Percentiles rank a stretch among this genome's conserved stretches.
These are phyloP conservation scores for Acronicta aceris DNA, from an alignment of 2,888 invertebrate genomes.

Conservation along the genomic window DNA sequence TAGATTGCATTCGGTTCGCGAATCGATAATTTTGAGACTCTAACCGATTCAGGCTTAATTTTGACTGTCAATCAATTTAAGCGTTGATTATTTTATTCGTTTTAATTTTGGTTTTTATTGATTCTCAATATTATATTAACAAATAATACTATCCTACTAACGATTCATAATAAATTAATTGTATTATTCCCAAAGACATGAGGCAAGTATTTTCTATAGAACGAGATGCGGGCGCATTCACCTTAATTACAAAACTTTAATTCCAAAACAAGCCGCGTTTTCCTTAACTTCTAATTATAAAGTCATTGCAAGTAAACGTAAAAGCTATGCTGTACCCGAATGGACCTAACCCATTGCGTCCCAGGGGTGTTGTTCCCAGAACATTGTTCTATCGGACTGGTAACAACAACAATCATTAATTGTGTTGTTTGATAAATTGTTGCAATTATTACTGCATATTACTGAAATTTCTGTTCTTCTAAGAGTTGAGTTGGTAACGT, in stretches of 20 bases:
- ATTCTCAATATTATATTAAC: no score
- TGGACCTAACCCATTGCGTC: background rate
- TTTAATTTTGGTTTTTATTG: no score
- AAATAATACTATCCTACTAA: no score
- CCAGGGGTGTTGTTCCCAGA: conserved; percentile 5
- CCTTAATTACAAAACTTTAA: conserved; percentile 1
- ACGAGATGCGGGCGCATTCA: background rate
- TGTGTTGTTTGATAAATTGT: conserved; percentile 23
- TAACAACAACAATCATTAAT: conserved; percentile 21
- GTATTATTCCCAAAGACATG: background rate
- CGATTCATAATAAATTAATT: no score
- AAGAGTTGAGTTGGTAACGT: background rate
- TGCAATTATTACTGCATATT: conserved; percentile 7
- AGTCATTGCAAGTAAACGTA: conserved; percentile 22
- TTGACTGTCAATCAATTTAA: no score
- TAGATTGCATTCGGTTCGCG: no score
- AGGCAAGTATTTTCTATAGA: background rate
- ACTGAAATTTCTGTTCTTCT: conserved; percentile 1
- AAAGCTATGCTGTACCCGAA: conserved; percentile 3
- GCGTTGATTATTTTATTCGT: no score
- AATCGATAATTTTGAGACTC: no score
- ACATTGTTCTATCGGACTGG: background rate
- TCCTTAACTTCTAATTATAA: conserved; percentile 8
- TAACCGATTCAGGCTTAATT: no score
- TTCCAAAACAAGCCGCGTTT: background rate